Evolutionary conservation across 2,113 vertebrate species (phyloP).

Genomic region (Lipophrys pholis): DNA sequence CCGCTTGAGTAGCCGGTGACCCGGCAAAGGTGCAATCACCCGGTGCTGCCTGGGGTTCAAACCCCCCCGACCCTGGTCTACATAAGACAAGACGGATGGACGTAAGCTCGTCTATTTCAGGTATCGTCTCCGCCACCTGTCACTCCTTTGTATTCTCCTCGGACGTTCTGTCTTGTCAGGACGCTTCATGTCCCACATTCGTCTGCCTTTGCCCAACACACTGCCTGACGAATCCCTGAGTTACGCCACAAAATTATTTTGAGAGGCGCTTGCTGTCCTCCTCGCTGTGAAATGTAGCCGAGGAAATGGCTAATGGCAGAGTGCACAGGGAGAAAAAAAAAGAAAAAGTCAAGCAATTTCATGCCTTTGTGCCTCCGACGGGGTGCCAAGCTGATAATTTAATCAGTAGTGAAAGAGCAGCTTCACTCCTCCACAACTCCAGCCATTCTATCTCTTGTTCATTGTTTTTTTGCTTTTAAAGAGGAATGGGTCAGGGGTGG

Average conservation of each 20-base stretch:
- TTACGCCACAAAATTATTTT: slow-evolving; percentile 53
- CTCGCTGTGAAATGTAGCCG: slow-evolving; percentile 64
- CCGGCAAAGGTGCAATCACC: no score
- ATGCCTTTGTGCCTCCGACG: slow-evolving; percentile 69
- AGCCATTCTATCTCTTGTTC: slow-evolving; percentile 41
- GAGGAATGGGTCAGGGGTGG: not conserved
- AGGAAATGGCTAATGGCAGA: slow-evolving; percentile 69
- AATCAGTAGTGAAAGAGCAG: slow-evolving; percentile 71
- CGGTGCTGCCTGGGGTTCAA: no score
- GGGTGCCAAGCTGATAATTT: slow-evolving; percentile 72
- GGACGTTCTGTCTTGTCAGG: no score
- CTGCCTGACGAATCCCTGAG: slow-evolving; percentile 57
- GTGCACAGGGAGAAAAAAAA: slow-evolving; percentile 30
- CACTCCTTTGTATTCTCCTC: not conserved
- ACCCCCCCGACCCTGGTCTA: no score
- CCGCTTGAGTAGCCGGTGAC: no score
- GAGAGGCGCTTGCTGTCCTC: slow-evolving; percentile 39
- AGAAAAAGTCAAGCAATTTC: slow-evolving; percentile 80
- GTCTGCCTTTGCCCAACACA: slow-evolving; percentile 9
- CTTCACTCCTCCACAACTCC: slow-evolving; percentile 56
- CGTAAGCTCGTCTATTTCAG: not conserved
- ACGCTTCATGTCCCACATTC: not conserved
- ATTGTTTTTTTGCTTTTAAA: slow-evolving; percentile 25
- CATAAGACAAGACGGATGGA: no score
- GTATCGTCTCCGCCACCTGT: not conserved